phyloP scores from a whole-genome alignment of 1,140 invertebrate species.

The Drosophila navojoa region DNA sequence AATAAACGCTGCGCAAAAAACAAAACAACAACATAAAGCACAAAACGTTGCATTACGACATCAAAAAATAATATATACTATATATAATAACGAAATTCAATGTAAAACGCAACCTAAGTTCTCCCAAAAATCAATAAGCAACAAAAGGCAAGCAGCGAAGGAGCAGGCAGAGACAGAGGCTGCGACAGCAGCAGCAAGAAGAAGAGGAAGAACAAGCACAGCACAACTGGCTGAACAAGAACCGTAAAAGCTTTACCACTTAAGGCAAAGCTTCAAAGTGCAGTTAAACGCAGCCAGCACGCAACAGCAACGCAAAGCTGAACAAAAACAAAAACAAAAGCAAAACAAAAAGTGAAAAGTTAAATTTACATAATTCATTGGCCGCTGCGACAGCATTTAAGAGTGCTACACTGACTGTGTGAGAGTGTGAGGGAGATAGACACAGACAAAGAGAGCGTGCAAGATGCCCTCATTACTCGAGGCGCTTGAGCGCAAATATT shows the following conservation, averaged over 20 bases:
- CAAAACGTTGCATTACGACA: conserved; percentile 62
- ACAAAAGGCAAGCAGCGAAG: conserved; percentile 21
- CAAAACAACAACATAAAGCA: conserved; percentile 22
- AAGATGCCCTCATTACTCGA: conserved; percentile 92
- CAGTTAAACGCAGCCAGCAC: conserved; percentile 26
- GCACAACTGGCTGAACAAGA: conserved; percentile 2
- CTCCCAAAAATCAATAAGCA: conserved; percentile 56
- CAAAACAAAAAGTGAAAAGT: conserved; percentile 37
- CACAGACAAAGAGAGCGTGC: not conserved
- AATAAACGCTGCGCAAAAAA: conserved; percentile 66
- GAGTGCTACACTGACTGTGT: not conserved
- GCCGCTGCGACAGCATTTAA: conserved; percentile 7
- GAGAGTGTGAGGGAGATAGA: not conserved
- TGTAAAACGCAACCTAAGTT: conserved; percentile 38
- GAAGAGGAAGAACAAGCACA: conserved; percentile 10
- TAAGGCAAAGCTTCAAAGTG: conserved; percentile 33
- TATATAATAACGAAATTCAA: conserved; percentile 33
- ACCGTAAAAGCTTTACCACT: conserved; percentile 20
- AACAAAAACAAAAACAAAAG: conserved; percentile 6
- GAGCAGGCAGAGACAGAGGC: conserved; percentile 6
- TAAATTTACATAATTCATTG: conserved; percentile 48
- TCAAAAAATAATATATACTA: conserved; percentile 22
- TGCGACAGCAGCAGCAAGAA: not conserved
- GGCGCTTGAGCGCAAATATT: conserved; percentile 93
- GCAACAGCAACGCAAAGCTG: conserved; percentile 4